Evolutionary conservation across 2,888 invertebrate species (phyloP).

Genomic region (Baronia brevicornis): DNA sequence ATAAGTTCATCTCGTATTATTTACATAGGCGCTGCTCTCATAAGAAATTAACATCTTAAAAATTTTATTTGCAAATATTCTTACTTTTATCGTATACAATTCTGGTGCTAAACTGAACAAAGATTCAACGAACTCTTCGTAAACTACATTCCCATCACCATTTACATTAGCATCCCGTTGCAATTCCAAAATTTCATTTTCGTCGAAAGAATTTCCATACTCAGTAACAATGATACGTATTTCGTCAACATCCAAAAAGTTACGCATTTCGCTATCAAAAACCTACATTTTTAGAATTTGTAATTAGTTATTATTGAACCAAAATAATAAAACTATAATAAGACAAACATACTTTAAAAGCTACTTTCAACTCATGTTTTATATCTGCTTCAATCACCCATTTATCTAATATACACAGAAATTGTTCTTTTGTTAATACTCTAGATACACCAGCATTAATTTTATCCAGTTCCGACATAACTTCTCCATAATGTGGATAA

Average conservation of each 20-base stretch:
- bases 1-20: too few relatives aligned
- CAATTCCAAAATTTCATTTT: slow-evolving; percentile 44
- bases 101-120: slow-evolving; percentile 54
- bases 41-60: too few relatives aligned
- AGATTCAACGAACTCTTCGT: slow-evolving; percentile 51
- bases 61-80: not conserved
- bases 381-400: slow-evolving; percentile 43
- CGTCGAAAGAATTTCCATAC: slow-evolving; percentile 39
- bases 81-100: slow-evolving; percentile 45
- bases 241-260: slow-evolving; percentile 49
- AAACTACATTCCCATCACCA: slow-evolving; percentile 54
- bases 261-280: slow-evolving; percentile 56
- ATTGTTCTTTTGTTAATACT: slow-evolving; percentile 50
- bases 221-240: slow-evolving; percentile 37
- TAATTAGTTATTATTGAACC: not conserved
- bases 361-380: slow-evolving; percentile 53
- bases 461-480: slow-evolving; percentile 49
- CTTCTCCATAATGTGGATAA: slow-evolving; percentile 52
- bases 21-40: too few relatives aligned
- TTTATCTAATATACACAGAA: slow-evolving; percentile 49
- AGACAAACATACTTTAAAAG: slow-evolving; percentile 40
- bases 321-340: not conserved
- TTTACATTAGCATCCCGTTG: slow-evolving; percentile 53
- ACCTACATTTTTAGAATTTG: slow-evolving; percentile 30
- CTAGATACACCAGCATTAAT: slow-evolving; percentile 40